Evolutionary conservation across 2,888 invertebrate species (phyloP).

Genomic region (Metopia argyrocephala): DNA sequence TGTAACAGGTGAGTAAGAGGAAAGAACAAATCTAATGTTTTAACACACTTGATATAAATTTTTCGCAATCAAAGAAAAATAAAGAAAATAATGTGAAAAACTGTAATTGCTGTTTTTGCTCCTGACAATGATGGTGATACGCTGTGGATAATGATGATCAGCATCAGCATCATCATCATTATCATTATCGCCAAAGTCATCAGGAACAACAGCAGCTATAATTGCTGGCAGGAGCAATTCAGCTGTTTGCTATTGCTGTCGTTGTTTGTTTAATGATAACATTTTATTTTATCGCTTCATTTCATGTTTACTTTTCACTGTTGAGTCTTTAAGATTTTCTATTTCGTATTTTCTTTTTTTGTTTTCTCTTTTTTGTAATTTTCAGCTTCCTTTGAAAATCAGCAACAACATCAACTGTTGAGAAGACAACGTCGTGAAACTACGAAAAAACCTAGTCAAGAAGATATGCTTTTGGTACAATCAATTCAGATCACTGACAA

Average conservation of each 20-base stretch:
- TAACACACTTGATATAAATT: slow-evolving; percentile 44
- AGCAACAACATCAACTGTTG: slow-evolving; percentile 48
- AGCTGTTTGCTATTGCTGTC: slow-evolving; percentile 28
- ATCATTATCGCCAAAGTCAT: slow-evolving; percentile 5
- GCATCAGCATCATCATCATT: slow-evolving; percentile 50
- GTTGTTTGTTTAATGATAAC: slow-evolving; percentile 65
- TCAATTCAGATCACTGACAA: slow-evolving; percentile 95
- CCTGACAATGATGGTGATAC: background rate
- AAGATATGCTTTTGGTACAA: slow-evolving; percentile 92
- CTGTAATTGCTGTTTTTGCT: background rate
- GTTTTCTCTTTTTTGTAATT: slow-evolving; percentile 44
- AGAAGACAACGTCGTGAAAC: slow-evolving; percentile 72
- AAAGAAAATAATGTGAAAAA: slow-evolving; percentile 33
- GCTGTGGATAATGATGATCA: background rate
- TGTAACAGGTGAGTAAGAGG: slow-evolving; percentile 74
- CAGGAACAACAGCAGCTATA: slow-evolving; percentile 34
- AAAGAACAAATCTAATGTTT: slow-evolving; percentile 23
- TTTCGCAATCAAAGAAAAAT: slow-evolving; percentile 39
- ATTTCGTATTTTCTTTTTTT: too few species aligned
- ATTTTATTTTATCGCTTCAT: slow-evolving; percentile 67
- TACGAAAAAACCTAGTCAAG: slow-evolving; percentile 80
- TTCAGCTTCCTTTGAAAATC: slow-evolving; percentile 58
- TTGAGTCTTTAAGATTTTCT: too few species aligned
- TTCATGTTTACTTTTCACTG: slow-evolving; percentile 39
- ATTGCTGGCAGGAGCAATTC: slow-evolving; percentile 50